These are phyloP conservation scores for Polypedilum vanderplanki DNA, from an alignment of 1,140 invertebrate genomes.

Conservation along the genomic window DNA sequence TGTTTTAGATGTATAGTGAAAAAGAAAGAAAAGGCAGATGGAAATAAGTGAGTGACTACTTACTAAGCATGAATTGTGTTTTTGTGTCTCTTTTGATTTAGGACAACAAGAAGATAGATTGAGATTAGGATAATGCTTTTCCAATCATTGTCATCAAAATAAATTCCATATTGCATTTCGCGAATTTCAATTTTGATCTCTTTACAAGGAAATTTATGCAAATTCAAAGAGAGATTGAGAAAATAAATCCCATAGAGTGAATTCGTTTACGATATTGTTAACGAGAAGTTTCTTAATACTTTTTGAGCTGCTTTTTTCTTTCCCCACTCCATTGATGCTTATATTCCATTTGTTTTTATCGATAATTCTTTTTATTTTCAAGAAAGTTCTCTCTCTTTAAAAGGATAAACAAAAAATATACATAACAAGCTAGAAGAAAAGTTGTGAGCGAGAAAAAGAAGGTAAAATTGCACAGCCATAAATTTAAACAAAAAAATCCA, in stretches of 20 bases:
- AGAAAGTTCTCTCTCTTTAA: not conserved
- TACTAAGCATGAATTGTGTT: too few relatives aligned
- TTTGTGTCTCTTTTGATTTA: too few relatives aligned
- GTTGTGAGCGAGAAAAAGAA: not conserved
- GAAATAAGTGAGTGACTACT: not conserved
- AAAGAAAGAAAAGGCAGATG: not conserved
- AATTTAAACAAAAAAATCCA: not conserved
- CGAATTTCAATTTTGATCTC: too few relatives aligned
- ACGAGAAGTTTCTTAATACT: not conserved
- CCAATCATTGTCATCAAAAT: too few relatives aligned
- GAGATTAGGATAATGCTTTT: too few relatives aligned
- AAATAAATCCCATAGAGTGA: too few relatives aligned
- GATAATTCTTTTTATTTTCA: not conserved
- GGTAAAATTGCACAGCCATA: conserved; percentile 5
- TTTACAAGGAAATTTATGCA: too few relatives aligned
- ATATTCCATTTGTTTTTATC: not conserved
- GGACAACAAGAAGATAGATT: too few relatives aligned
- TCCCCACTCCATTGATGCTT: not conserved
- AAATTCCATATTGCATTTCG: too few relatives aligned
- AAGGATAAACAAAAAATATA: not conserved
- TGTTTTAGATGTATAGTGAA: not conserved
- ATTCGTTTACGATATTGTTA: not conserved
- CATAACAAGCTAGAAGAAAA: not conserved
- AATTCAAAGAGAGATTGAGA: too few relatives aligned
- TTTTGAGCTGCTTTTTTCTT: not conserved